Evolutionary conservation across 2,113 vertebrate genomes (phyloP), one percentile per base, ranked within the genome.

Genomic region (Chlamydotis undulata): DNA sequence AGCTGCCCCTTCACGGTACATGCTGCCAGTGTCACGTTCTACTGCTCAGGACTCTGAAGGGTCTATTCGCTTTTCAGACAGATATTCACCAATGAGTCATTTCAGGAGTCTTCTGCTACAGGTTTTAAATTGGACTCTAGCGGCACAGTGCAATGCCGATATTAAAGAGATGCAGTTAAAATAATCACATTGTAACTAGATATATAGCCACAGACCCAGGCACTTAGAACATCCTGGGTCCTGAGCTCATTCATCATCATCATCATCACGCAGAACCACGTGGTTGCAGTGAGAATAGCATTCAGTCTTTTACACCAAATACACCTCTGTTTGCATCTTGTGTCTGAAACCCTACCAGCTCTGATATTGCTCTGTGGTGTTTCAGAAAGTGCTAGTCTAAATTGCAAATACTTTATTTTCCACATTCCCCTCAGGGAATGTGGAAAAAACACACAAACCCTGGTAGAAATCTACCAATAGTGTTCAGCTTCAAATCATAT

Each of bases 401-500:
- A 85, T 17, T 33, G 33, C 43, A 90, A 93, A 69, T 47, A 75
- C 25, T 57, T 89, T 29, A 16, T 43, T 89, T 81, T 78, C 31
- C 50, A 89, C 29, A 22, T 53, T 82, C 14, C 21, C 23, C 10
- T 22, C 89, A 71, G 37, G 37, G 37, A 37, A 37, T 37, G 37
- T 37, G 37, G 37, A 37, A 37, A 37, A 37, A 75, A 67, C 35
- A 24, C 5, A 65, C 23, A 74, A 47, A 86, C 25, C 77, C 29
- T 52, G 29, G 35, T 35, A 78, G 49, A 91, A 67, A 69, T 9
- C 71, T 91, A 95, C n/a, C 67, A 64, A 19, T 8, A 69, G 28
- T 55, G 86, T 17, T 86, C 68, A 64, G 59, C 60, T 94, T 94
- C 87, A 94, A 94, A 96, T 83, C 29, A 9, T 45, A 24, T 92